A percentile compares a stretch with the other conserved stretches of the same genome.
These are phyloP conservation scores for Thryonomys swinderianus DNA, from an alignment of 2,113 vertebrate genomes.

Conservation along the genomic window DNA sequence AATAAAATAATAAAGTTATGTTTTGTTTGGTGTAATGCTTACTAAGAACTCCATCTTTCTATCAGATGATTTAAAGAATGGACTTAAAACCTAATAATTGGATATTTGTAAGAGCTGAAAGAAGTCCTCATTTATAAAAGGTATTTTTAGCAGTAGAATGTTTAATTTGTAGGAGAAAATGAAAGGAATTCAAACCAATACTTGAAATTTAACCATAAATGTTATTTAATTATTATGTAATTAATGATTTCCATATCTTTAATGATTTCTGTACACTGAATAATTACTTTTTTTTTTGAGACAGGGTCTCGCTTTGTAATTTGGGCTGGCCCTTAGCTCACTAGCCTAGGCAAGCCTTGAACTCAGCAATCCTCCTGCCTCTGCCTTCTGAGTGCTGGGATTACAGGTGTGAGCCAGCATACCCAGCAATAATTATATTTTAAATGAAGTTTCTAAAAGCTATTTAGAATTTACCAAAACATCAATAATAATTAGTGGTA, in stretches of 20 bases:
- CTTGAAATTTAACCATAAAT: not conserved
- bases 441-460: not conserved
- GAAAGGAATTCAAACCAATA: not conserved
- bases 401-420: too few species aligned
- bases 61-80: not conserved
- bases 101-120: not conserved
- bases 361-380: too few species aligned
- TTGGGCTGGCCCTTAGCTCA: too few species aligned
- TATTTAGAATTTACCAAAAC: not conserved
- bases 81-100: not conserved
- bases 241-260: not conserved
- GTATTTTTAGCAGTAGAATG: not conserved
- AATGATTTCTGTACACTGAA: conserved; percentile 19
- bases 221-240: not conserved
- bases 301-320: too few species aligned
- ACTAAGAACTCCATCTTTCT: not conserved
- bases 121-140: not conserved
- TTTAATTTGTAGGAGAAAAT: not conserved
- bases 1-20: not conserved
- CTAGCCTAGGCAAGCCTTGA: too few species aligned
- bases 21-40: not conserved
- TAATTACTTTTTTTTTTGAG: conserved; percentile 13
- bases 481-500: not conserved
- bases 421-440: not conserved
- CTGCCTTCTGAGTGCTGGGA: too few species aligned